Conservation (phyloP, 1,140 invertebrate genomes). For the Acromyrmex heyeri region DNA sequence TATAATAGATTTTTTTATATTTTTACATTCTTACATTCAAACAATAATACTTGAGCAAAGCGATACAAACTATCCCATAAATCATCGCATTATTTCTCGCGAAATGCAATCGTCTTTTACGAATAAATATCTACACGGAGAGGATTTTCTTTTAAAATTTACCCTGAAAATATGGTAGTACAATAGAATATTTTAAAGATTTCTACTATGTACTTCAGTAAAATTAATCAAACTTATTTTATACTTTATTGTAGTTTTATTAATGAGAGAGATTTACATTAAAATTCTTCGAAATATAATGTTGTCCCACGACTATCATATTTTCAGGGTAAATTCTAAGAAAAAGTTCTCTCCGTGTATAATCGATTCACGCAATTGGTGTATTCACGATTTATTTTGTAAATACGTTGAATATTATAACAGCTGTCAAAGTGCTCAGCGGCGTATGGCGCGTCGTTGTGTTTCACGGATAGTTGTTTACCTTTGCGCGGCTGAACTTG, state of each 20-base stretch:
- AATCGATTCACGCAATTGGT: neutral
- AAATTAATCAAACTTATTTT: no score
- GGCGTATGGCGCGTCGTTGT: neutral
- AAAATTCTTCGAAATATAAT: no score
- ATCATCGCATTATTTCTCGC: neutral
- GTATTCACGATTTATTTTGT: neutral
- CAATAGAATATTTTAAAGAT: no score
- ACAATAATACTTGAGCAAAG: neutral
- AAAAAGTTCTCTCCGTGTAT: no score
- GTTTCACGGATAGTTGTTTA: neutral
- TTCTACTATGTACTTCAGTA: no score
- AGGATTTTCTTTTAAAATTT: no score
- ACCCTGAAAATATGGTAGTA: no score
- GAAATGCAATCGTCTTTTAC: neutral
- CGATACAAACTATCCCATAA: neutral
- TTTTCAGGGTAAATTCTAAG: no score
- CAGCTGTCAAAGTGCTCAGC: neutral
- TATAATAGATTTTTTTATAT: no score
- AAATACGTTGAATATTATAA: neutral
- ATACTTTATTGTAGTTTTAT: no score
- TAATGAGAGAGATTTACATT: no score
- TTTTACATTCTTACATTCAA: neutral
- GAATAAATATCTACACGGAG: neutral
- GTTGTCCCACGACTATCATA: no score
- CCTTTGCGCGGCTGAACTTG: neutral